Conservation (phyloP, 1,140 invertebrate species). For the Dinoponera quadriceps region DNA sequence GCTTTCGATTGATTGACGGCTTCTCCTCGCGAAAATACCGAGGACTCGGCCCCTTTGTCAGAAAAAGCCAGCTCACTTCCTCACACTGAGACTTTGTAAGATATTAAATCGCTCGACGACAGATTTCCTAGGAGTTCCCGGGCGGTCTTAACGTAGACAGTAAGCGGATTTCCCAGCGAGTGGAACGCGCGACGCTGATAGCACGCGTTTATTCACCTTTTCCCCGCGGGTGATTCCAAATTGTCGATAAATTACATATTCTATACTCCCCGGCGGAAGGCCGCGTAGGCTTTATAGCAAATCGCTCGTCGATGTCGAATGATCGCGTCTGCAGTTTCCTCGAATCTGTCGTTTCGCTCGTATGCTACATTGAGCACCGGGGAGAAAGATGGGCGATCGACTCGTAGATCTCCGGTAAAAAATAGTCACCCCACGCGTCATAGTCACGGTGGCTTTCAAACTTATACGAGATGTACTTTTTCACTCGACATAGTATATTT, state of each 20-base stretch:
- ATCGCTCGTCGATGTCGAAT: slow-evolving; percentile 17
- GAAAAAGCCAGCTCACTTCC: too few species aligned
- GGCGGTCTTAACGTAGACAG: neutral
- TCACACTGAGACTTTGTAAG: too few species aligned
- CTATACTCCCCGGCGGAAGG: slow-evolving; percentile 3
- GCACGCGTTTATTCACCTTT: slow-evolving; percentile 19
- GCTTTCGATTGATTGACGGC: too few species aligned
- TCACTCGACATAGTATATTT: too few species aligned
- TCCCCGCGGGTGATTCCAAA: neutral
- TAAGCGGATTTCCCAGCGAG: neutral
- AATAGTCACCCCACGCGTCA: neutral
- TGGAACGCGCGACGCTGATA: neutral
- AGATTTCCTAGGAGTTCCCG: slow-evolving; percentile 3
- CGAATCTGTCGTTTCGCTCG: slow-evolving; percentile 14
- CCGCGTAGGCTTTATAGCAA: slow-evolving; percentile 38
- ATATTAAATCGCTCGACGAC: too few species aligned
- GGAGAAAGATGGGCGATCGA: slow-evolving; percentile 6
- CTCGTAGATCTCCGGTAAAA: neutral
- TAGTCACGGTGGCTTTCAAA: neutral
- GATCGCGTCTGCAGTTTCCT: slow-evolving; percentile 34
- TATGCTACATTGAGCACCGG: slow-evolving; percentile 33
- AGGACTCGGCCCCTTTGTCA: too few species aligned
- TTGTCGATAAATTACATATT: slow-evolving; percentile 56
- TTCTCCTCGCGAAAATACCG: too few species aligned
- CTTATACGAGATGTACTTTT: neutral